Evolutionary conservation across 2,888 invertebrate species (phyloP), one percentile per base, ranked within the genome.

Genomic region (Sinodicranocentrus sp.): DNA sequence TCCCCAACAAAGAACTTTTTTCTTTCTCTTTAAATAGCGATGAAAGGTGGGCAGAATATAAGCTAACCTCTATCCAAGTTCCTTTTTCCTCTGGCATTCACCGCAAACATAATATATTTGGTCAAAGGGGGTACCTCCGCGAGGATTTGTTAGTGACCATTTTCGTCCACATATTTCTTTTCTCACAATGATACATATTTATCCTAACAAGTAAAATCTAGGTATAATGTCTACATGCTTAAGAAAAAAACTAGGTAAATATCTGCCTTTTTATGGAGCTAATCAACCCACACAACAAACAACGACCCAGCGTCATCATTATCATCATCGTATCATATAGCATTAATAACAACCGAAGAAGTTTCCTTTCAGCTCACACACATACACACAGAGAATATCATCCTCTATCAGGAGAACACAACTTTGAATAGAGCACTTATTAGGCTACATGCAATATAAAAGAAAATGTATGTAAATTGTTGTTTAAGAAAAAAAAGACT

Each of bases 231-330:
- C 33, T 57, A 21, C 48, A 19, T 71, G 19, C 48, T 19, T 48
- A 25, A 76, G 44, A 54, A 44, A 19, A n/a, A 59, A 61, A 67
- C 54, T 61, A 15, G 68, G 68, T 70, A 79, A 79, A 79, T 79
- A 63, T 63, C 44, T 44, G 72, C 54, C 80, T 73, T 80, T 78
- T 80, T 80, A 73, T 57, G 80, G 79, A 28, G 19, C 72, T 73
- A 80, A 72, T 80, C 80, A 73, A 59, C 80, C 80, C 67, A 80
- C 80, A 73, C 80, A 67, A 33, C 63, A 63, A 79, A 79, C 52
- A 68, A 8, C 57, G 57, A 57, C 57, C 8, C 57, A 57, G 2
- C 19, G 17, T 43, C 65, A n/a, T 65, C 65, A 48, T 48, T n/a
- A 6, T 48, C 48, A 48, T 5, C 48, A 48, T 48, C 48, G n/a